Percentiles rank a stretch among this genome's conserved stretches.
phyloP scores from a whole-genome alignment of 2,113 vertebrate species.

The Erpornis zantholeuca region DNA sequence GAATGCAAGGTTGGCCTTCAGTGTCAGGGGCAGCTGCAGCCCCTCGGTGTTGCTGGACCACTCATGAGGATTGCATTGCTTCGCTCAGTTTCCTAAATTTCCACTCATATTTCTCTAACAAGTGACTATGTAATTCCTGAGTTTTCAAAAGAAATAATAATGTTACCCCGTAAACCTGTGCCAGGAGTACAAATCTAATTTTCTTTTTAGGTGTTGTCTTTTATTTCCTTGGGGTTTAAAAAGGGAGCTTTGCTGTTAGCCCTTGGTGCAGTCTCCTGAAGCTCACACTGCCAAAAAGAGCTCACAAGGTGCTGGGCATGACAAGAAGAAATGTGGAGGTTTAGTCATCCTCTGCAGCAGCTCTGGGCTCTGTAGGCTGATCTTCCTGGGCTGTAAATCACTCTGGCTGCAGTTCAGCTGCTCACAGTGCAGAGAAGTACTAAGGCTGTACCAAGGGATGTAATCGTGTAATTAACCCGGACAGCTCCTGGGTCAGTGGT shows the following conservation, averaged over 20 bases:
- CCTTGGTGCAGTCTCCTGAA: neutral
- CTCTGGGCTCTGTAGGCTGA: neutral
- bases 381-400: neutral
- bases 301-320: neutral
- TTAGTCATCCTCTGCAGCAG: neutral
- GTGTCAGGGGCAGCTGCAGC: neutral
- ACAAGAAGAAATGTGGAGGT: neutral
- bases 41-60: neutral
- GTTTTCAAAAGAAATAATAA: neutral
- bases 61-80: neutral
- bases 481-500: neutral
- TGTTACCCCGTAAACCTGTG: neutral
- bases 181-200: neutral
- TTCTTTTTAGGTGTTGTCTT: neutral
- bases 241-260: neutral
- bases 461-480: neutral
- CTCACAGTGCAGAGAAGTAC: neutral
- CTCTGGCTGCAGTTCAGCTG: neutral
- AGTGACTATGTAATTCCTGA: neutral
- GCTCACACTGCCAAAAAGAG: neutral
- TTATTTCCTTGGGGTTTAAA: constrained; percentile 8
- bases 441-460: neutral
- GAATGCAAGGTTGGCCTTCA: neutral
- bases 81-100: neutral
- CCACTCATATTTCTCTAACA: neutral